A percentile compares a stretch with the other conserved stretches of the same genome.
Conservation (phyloP, 2,797 vertebrate species). For the Catostomus latipinnis region DNA sequence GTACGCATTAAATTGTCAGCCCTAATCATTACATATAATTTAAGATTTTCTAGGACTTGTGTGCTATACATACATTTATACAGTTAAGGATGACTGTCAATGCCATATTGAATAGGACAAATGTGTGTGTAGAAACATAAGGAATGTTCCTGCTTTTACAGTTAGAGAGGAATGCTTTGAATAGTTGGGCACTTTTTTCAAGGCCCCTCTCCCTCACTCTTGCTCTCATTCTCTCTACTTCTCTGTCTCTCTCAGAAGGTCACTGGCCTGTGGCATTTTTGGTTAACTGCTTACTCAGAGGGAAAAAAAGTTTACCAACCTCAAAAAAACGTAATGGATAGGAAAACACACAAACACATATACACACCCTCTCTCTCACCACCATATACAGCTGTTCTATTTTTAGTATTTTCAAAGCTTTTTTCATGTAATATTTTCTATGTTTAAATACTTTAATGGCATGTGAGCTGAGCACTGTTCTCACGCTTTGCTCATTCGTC, state of each 20-base stretch:
- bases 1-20: too few species aligned
- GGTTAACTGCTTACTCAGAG: constrained; percentile 30
- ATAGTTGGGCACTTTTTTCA: constrained; percentile 23
- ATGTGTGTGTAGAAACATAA: too few species aligned
- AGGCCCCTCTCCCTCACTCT: not conserved
- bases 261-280: constrained; percentile 17
- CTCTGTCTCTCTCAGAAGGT: constrained; percentile 17
- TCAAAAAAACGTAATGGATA: constrained; percentile 9
- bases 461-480: too few species aligned
- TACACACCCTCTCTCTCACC: not conserved
- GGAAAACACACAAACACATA: not conserved
- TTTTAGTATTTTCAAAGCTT: too few species aligned
- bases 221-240: not conserved
- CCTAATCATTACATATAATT: too few species aligned
- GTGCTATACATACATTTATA: not conserved
- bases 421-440: too few species aligned
- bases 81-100: not conserved
- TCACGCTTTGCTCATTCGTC: too few species aligned
- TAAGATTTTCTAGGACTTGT: not conserved
- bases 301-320: constrained; percentile 5
- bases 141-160: constrained; percentile 8
- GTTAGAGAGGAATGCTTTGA: not conserved
- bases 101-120: too few species aligned
- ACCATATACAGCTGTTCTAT: not conserved
- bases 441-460: too few species aligned